Conservation (phyloP, 2,797 vertebrate species). For the Acestrorhynchus altus region DNA sequence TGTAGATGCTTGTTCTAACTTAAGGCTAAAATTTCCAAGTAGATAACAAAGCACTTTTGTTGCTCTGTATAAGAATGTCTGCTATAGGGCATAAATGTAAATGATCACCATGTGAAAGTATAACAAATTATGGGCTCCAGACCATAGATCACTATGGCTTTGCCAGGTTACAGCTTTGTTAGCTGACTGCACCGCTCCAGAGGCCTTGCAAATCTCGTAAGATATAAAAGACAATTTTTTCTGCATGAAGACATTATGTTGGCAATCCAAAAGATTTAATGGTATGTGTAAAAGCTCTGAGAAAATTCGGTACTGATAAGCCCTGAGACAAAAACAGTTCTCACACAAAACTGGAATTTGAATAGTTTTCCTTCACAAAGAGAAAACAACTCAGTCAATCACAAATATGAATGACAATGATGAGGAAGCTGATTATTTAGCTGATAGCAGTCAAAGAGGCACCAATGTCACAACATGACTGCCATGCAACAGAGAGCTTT, state of each 20-base stretch:
- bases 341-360: background rate
- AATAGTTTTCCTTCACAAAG: background rate
- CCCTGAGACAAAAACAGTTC: background rate
- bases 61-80: background rate
- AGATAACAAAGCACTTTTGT: background rate
- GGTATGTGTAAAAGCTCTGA: no score
- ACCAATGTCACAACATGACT: background rate
- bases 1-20: background rate
- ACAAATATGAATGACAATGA: background rate
- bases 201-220: background rate
- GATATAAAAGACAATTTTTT: no score
- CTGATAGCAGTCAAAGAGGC: slow-evolving; percentile 3
- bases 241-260: no score
- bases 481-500: slow-evolving; percentile 8
- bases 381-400: slow-evolving; percentile 9
- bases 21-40: background rate
- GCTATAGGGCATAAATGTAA: background rate
- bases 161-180: background rate
- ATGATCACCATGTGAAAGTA: background rate
- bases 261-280: background rate
- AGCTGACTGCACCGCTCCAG: background rate
- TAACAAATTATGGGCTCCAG: background rate
- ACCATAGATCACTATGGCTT: background rate
- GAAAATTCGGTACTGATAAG: background rate
- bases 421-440: background rate